Conservation (phyloP, 1,140 invertebrate species). For the Macrotrachela quadricornifera region DNA sequence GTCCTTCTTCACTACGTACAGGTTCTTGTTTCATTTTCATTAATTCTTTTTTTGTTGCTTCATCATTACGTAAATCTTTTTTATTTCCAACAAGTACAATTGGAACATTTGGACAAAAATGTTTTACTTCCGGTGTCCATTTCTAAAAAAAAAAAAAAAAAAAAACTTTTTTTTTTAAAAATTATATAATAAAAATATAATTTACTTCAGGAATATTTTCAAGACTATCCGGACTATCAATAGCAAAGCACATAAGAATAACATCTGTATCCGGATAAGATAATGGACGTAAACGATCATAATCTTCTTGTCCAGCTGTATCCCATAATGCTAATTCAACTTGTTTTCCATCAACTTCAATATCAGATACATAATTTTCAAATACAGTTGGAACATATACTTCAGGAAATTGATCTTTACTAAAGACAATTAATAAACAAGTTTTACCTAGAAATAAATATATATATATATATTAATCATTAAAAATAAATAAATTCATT, state of each 20-base stretch:
- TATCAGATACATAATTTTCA: conserved; percentile 83
- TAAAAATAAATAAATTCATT: background rate
- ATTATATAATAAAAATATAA: too few relatives aligned
- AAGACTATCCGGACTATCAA: conserved; percentile 82
- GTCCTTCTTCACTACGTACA: conserved; percentile 81
- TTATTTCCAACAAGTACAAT: conserved; percentile 46
- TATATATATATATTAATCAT: background rate
- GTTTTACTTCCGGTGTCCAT: conserved; percentile 54
- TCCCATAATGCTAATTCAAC: conserved; percentile 88
- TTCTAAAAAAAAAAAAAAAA: background rate
- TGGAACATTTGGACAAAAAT: conserved; percentile 91
- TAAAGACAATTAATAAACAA: conserved; percentile 29
- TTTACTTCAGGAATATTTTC: conserved; percentile 50
- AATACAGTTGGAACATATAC: conserved; percentile 38
- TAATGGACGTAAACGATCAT: conserved; percentile 77
- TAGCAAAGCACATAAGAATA: conserved; percentile 90
- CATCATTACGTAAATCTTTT: conserved; percentile 64
- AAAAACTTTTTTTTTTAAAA: too few relatives aligned
- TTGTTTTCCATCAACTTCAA: conserved; percentile 77
- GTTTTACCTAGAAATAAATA: conserved; percentile 20
- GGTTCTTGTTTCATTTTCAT: conserved; percentile 98
- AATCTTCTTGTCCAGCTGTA: conserved; percentile 94
- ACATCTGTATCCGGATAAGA: conserved; percentile 90
- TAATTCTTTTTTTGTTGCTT: conserved; percentile 78
- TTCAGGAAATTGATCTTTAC: conserved; percentile 29